phyloP scores from a whole-genome alignment of 2,888 invertebrate species.

The Theristus sp. region DNA sequence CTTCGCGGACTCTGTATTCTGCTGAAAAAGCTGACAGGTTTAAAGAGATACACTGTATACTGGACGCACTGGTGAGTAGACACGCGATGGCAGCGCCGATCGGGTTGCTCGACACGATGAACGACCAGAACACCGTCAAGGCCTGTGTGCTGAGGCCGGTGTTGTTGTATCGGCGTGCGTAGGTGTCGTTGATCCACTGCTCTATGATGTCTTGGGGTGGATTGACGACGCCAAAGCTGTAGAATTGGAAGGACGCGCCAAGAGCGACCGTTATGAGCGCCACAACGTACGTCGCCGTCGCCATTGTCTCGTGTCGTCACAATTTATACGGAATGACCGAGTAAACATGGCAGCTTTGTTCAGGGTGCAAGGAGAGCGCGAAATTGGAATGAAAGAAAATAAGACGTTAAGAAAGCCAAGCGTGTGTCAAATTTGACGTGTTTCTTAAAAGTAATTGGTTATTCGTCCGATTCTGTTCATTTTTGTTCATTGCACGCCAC shows the following conservation, averaged over 20 bases:
- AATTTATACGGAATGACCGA: no score
- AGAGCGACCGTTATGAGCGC: background rate
- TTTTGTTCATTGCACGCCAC: no score
- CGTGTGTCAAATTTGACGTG: no score
- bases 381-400: no score
- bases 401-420: no score
- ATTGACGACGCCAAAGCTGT: slow-evolving; percentile 4
- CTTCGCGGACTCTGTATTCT: no score
- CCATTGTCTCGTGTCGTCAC: background rate
- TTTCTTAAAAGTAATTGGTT: no score
- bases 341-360: no score
- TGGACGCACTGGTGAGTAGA: background rate
- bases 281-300: background rate
- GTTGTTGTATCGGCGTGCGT: background rate
- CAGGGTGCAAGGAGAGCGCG: no score
- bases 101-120: slow-evolving; percentile 11
- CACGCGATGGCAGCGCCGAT: background rate
- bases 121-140: slow-evolving; percentile 20
- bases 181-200: slow-evolving; percentile 6
- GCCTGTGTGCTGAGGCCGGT: slow-evolving; percentile 3
- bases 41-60: no score
- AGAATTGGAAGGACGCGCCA: slow-evolving; percentile 7
- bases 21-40: no score
- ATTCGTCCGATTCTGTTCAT: no score
- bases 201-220: slow-evolving; percentile 4